These are phyloP conservation scores for Xestia sexstrigata DNA, from an alignment of 2,888 invertebrate species.

Conservation along the genomic window DNA sequence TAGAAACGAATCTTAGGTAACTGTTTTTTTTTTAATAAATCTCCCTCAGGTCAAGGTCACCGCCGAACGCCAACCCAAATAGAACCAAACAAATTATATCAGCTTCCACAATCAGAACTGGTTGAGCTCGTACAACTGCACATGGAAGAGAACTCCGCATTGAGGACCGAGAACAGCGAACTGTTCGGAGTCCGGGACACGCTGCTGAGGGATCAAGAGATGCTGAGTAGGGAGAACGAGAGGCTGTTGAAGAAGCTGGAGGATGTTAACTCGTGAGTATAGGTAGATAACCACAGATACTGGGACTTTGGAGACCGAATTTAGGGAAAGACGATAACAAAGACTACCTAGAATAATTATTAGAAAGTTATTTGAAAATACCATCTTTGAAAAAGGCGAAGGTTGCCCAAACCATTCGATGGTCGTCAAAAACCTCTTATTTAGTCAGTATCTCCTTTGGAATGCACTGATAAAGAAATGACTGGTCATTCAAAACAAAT, in stretches of 20 bases:
- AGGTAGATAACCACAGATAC: conserved; percentile 70
- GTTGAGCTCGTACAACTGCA: conserved; percentile 96
- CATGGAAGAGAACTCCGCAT: conserved; percentile 94
- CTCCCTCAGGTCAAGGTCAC: conserved; percentile 70
- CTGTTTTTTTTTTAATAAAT: background rate
- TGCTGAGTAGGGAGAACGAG: conserved; percentile 97
- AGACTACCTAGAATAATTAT: background rate
- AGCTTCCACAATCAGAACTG: conserved; percentile 94
- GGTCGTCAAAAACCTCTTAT: background rate
- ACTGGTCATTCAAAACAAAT: background rate
- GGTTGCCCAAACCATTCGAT: background rate
- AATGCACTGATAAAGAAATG: background rate
- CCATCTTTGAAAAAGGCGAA: background rate
- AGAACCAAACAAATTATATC: conserved; percentile 93
- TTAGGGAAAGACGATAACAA: background rate
- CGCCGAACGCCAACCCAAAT: conserved; percentile 91
- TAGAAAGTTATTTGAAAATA: background rate
- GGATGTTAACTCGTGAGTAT: conserved; percentile 95
- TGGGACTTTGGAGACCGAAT: background rate
- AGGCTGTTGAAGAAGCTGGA: conserved; percentile 96
- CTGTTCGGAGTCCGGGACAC: conserved; percentile 95
- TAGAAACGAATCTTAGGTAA: background rate
- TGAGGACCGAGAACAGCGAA: conserved; percentile 96
- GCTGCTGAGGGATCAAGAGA: conserved; percentile 96
- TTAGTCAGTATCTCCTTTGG: background rate